Conservation (phyloP, 2,113 vertebrate species). For the Corythornis cristatus region DNA sequence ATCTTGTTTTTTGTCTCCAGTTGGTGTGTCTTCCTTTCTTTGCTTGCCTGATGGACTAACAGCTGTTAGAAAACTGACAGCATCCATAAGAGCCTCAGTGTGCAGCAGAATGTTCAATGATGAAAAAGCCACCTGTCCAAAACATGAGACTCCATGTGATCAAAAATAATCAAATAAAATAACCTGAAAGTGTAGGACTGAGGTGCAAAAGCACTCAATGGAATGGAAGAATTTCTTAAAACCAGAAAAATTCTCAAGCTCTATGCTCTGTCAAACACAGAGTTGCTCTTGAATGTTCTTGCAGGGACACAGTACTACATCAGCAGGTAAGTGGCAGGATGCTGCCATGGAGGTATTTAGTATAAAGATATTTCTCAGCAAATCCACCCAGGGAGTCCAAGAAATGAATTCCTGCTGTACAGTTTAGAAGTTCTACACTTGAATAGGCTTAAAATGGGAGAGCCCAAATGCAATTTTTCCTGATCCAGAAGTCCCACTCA, state of each 20-base stretch:
- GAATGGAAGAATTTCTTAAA: background rate
- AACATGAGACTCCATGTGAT: background rate
- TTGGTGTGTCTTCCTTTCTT: slow-evolving; percentile 17
- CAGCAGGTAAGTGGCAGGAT: fast-evolving
- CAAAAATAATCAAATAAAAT: background rate
- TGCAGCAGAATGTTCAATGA: slow-evolving; percentile 90
- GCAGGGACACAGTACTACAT: background rate
- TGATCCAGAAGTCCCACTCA: background rate
- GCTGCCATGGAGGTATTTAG: background rate
- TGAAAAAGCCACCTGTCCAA: slow-evolving; percentile 89
- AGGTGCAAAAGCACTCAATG: background rate
- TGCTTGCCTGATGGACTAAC: slow-evolving; percentile 70
- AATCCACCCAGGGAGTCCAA: background rate
- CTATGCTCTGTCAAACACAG: background rate
- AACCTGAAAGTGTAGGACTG: background rate
- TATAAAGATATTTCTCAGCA: background rate
- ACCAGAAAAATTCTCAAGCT: background rate
- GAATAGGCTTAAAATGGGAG: background rate
- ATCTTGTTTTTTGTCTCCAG: slow-evolving; percentile 57
- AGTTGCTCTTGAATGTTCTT: background rate
- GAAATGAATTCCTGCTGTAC: background rate
- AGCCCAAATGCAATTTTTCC: background rate
- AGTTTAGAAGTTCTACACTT: background rate
- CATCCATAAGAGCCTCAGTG: slow-evolving; percentile 89
- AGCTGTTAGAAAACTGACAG: slow-evolving; percentile 84